Evolutionary conservation across 2,888 invertebrate genomes (phyloP).

Genomic region (Hetaerina titia): DNA sequence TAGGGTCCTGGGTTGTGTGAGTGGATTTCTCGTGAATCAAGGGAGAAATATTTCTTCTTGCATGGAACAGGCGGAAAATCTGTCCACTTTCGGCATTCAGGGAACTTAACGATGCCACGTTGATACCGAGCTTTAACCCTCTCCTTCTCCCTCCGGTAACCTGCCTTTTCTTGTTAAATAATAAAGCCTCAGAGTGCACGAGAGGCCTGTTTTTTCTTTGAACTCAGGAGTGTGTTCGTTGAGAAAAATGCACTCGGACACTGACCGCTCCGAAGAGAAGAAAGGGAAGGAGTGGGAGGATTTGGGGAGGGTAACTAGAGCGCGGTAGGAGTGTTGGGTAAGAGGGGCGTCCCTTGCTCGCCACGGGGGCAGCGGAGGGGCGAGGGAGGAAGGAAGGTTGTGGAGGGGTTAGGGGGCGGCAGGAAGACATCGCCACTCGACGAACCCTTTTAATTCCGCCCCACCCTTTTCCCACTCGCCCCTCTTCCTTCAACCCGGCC

Average conservation of each 20-base stretch:
- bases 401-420: neutral
- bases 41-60: neutral
- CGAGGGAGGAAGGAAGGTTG: neutral
- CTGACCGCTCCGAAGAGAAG: neutral
- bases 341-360: no score
- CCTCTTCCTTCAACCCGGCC: neutral
- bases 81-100: neutral
- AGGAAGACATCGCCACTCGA: neutral
- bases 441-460: conserved; percentile 43
- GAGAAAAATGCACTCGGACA: neutral
- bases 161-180: no score
- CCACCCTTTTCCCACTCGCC: neutral
- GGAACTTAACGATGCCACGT: neutral
- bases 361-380: no score
- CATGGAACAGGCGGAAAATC: neutral
- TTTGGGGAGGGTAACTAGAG: no score
- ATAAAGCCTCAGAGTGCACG: no score
- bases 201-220: neutral
- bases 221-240: neutral
- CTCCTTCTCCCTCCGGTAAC: neutral
- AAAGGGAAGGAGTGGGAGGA: no score
- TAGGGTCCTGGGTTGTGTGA: neutral
- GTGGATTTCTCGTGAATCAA: neutral
- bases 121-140: neutral
- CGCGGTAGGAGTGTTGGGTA: no score